Evolutionary conservation across 2,888 invertebrate genomes (phyloP).

Genomic region (Matsumyia berberina): DNA sequence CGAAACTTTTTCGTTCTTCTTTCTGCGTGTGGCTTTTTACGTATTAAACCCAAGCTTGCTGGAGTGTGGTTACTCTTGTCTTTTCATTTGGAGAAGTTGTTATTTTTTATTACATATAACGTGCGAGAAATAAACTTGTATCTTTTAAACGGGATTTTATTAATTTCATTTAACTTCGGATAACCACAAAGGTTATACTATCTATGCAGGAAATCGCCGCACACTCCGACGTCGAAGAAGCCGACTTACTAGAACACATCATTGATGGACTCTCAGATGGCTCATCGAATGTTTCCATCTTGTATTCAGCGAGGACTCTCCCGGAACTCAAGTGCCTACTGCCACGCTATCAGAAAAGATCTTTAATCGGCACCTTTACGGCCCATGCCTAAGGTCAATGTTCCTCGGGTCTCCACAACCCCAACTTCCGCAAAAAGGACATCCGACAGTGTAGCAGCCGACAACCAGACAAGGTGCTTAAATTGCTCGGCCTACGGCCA

Average conservation of each 20-base stretch:
- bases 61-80: too few relatives aligned
- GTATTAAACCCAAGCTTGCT: too few relatives aligned
- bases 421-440: neutral
- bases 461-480: neutral
- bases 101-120: too few relatives aligned
- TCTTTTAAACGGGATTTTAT: too few relatives aligned
- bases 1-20: too few relatives aligned
- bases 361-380: neutral
- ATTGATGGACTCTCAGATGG: neutral
- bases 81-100: too few relatives aligned
- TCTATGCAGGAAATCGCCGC: neutral
- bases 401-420: neutral
- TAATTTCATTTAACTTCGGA: too few relatives aligned
- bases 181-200: conserved; percentile 18
- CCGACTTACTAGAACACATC: neutral
- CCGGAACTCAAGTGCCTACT: neutral
- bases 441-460: conserved; percentile 47
- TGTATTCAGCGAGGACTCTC: neutral
- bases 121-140: too few relatives aligned
- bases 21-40: too few relatives aligned
- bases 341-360: neutral
- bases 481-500: conserved; percentile 22
- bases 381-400: conserved; percentile 45
- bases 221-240: too few relatives aligned
- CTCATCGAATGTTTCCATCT: neutral